Percentiles rank a stretch among this genome's conserved stretches.
Conservation (phyloP, 2,113 vertebrate species). For the Halichoerus grypus region DNA sequence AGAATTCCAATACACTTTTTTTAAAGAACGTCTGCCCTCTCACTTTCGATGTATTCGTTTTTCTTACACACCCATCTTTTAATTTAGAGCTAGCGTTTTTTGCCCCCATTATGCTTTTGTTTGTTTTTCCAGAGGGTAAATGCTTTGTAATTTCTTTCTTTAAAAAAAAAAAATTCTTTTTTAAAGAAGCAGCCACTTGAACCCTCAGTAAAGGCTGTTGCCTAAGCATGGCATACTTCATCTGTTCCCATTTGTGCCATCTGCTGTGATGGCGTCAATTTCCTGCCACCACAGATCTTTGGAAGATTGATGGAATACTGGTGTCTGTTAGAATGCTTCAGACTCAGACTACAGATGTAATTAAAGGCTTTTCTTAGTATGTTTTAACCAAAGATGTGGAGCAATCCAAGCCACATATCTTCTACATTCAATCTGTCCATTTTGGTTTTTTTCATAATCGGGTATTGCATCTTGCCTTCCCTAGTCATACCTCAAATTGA, state of each 20-base stretch:
- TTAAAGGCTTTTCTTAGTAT: constrained; percentile 91
- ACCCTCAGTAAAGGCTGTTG: constrained; percentile 91
- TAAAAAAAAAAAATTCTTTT: constrained; percentile 76
- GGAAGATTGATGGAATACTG: constrained; percentile 88
- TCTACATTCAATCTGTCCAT: constrained; percentile 85
- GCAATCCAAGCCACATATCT: constrained; percentile 90
- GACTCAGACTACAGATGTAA: constrained; percentile 90
- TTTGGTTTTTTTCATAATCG: constrained; percentile 84
- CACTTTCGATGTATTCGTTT: constrained; percentile 80
- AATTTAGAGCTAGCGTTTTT: constrained; percentile 85
- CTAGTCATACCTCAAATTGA: constrained; percentile 94
- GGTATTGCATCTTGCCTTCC: constrained; percentile 88
- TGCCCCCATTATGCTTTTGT: constrained; percentile 82
- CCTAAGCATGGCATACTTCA: constrained; percentile 89
- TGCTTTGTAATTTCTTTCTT: constrained; percentile 85
- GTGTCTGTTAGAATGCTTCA: constrained; percentile 89
- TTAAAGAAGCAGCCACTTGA: constrained; percentile 86
- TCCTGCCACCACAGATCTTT: constrained; percentile 89
- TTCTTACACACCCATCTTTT: constrained; percentile 82
- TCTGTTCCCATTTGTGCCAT: constrained; percentile 89
- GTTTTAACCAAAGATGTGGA: constrained; percentile 96
- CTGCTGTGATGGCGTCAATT: constrained; percentile 89
- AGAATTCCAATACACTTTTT: constrained; percentile 82
- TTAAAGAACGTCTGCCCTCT: constrained; percentile 87
- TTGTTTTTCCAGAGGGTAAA: constrained; percentile 86